Evolutionary conservation across 2,113 vertebrate species (phyloP), one percentile per base, ranked within the genome.

Genomic region (Theristicus caerulescens): DNA sequence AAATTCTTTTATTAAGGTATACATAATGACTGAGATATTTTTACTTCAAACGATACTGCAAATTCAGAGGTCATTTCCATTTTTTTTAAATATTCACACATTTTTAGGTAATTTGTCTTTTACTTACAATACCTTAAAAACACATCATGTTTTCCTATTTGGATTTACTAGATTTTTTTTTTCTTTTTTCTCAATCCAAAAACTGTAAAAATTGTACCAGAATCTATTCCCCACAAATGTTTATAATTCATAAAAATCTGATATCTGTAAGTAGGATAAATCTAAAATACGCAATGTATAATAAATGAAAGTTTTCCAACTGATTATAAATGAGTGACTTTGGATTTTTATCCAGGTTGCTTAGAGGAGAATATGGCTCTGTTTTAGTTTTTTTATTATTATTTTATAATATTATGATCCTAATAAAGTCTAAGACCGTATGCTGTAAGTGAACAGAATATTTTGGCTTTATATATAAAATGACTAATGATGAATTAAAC

Each of bases 221-320:
- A 5, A 72, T 16, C 27, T 72, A 25, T 70, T 14, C 36, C 38
- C 7, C 16, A 59, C 5, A n/a, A 71, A 15, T 29, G 3, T 55
- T 47, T 51, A 79, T 36, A n/a, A 36, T n/a, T 57, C 7, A n/a
- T 46, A 57, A 58, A 81, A 83, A 44, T 29, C 13, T 52, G 5
- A 4, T 54, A 77, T 73, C 15, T 52, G 0, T 36, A 61, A 52
- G 3, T 65, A 55, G 4, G 3, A 42, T 58, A 85, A 69, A 25
- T 18, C 14, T 46, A 61, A 62, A 80, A 80, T 54, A 4, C 2
- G 46, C 5, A 21, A 20, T 6, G 16, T 62, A 15, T 31, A 80
- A 61, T 29, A 70, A 78, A 47, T 26, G 0, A 46, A 22, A 22
- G 6, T 4, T 47, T 76, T 61, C 12, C 17, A 55, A 2, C 0